phyloP scores from a whole-genome alignment of 2,888 invertebrate genomes.

The Morpho achilles region DNA sequence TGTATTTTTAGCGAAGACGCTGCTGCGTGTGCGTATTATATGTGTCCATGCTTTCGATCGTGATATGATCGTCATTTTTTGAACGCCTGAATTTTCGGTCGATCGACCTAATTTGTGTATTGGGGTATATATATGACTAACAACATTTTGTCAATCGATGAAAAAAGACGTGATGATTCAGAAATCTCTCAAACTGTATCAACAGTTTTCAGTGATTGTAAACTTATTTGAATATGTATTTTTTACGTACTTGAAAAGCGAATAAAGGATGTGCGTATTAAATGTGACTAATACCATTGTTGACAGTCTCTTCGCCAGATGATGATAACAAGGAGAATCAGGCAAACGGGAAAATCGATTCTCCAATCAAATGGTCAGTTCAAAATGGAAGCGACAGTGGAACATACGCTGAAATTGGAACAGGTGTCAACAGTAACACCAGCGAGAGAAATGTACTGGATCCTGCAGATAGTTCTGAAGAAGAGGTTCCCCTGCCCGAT shows the following conservation, averaged over 20 bases:
- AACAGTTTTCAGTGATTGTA: too few relatives aligned
- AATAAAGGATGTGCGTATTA: neutral
- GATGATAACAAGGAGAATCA: constrained; percentile 76
- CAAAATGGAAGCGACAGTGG: constrained; percentile 75
- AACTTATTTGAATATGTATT: too few relatives aligned
- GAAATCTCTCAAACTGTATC: too few relatives aligned
- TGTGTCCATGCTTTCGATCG: too few relatives aligned
- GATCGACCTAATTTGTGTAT: too few relatives aligned
- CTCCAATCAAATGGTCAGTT: constrained; percentile 68
- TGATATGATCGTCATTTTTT: too few relatives aligned
- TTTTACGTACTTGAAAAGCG: neutral
- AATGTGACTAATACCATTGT: neutral
- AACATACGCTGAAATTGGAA: constrained; percentile 73
- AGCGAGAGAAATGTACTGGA: constrained; percentile 71
- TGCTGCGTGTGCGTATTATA: too few relatives aligned
- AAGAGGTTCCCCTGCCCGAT: constrained; percentile 68
- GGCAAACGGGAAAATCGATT: constrained; percentile 69
- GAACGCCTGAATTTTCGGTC: too few relatives aligned
- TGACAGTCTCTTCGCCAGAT: constrained; percentile 40
- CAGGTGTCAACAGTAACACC: constrained; percentile 61
- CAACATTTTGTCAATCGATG: too few relatives aligned
- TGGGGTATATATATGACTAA: too few relatives aligned
- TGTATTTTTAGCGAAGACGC: too few relatives aligned
- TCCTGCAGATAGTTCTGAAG: constrained; percentile 72
- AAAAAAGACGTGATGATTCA: too few relatives aligned